Evolutionary conservation across 2,888 invertebrate species (phyloP), one percentile per base, ranked within the genome.

Genomic region (Amitus sp.): DNA sequence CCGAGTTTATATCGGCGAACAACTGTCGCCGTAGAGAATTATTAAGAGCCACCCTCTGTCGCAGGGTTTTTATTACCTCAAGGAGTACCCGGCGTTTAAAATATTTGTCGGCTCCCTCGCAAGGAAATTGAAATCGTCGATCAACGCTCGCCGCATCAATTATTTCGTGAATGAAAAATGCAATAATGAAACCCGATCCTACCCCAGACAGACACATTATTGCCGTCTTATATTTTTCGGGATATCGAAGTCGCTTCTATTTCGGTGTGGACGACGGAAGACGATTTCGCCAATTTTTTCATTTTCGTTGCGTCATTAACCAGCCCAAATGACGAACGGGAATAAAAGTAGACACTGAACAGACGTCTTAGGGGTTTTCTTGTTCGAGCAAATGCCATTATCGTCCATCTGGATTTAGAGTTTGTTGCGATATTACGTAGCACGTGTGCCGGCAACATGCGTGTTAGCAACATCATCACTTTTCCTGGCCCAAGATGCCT

Each of bases 331-430:
- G 59, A 59, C 59, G 53, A 51, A 48, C 53, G 47, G 48, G 51
- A 63, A 58, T 18, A 42, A 28, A 37, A 23, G 53, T 45, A 28
- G 54, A 64, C 52, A 51, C 57, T 49, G 55, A 60, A 49, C 53
- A 60, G 60, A 61, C 57, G 42, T 49, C 53, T 30, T 30, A 23
- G 50, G 54, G 55, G 57, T 60, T 62, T 62, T 63, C 56, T 53
- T 55, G 47, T 57, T 53, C 67, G 65, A 66, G 64, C 67, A 67
- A 72, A 69, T 68, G 57, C 46, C 56, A 61, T 60, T 60, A 64
- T 54, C 57, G 61, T 60, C 53, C 66, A 67, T 72, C 69, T 66
- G 69, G 65, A 66, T 71, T 70, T 65, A 62, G 57, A 62, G 49
- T 62, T 54, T 33, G 45, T 43, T 57, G 57, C 56, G 59, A 65